Evolutionary conservation across 2,888 invertebrate genomes (phyloP).

Genomic region (Ectemnius lituratus): DNA sequence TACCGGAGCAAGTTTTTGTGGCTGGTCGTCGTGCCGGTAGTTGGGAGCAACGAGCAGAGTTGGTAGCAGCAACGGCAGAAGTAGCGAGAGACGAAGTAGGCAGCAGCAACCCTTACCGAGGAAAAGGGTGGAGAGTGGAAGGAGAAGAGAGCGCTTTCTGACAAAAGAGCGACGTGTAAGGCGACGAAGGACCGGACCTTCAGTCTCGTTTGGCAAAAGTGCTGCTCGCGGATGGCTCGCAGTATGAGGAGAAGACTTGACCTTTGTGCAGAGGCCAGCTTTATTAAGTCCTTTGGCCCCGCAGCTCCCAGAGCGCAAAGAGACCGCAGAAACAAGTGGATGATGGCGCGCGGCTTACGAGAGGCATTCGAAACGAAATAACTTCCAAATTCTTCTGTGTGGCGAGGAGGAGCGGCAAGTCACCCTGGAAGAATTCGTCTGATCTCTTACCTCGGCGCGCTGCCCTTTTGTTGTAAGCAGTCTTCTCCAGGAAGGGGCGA

Average conservation of each 20-base stretch:
- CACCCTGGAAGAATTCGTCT: slow-evolving; percentile 49
- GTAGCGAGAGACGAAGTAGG: slow-evolving; percentile 15
- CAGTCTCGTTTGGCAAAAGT: slow-evolving; percentile 52
- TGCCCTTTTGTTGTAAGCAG: slow-evolving; percentile 14
- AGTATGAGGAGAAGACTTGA: slow-evolving; percentile 64
- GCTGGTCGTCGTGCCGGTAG: neutral
- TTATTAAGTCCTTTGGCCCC: slow-evolving; percentile 72
- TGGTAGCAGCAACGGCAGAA: slow-evolving; percentile 11
- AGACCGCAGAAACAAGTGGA: slow-evolving; percentile 48
- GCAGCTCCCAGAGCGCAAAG: slow-evolving; percentile 35
- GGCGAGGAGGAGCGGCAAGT: slow-evolving; percentile 27
- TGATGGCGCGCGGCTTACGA: slow-evolving; percentile 48
- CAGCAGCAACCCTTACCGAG: neutral
- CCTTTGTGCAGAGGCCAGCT: slow-evolving; percentile 70
- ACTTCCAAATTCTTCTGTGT: slow-evolving; percentile 64
- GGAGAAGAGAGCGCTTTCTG: slow-evolving; percentile 2
- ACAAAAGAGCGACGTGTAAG: slow-evolving; percentile 3
- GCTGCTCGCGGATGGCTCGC: slow-evolving; percentile 56
- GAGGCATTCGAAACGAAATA: slow-evolving; percentile 65
- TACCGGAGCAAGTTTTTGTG: slow-evolving; percentile 65
- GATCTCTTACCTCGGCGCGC: slow-evolving; percentile 30
- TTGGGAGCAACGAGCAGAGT: slow-evolving; percentile 24
- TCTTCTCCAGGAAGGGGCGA: too few relatives aligned
- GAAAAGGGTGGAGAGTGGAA: slow-evolving; percentile 22
- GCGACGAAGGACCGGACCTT: slow-evolving; percentile 29